Evolutionary conservation across 92 coral and sea anemone genomes (phyloP), one percentile per base, ranked within the genome.

Genomic region (Parazoanthus swiftii): DNA sequence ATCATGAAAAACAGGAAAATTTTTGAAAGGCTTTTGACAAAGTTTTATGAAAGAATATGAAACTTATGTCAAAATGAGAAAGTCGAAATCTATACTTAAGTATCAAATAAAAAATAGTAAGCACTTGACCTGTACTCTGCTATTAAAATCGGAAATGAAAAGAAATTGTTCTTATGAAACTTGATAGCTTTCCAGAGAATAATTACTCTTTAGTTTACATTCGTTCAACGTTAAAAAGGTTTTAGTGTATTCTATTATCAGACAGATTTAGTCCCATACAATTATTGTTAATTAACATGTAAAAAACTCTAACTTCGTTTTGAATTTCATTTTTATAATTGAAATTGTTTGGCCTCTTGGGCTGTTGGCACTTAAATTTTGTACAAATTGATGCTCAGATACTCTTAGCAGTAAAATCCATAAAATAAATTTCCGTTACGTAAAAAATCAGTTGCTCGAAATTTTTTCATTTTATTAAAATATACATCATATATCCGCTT

Each of bases 141-240:
- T 81, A 81, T 65, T 50, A 48, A 48, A 21, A 81, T 63, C 71
- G 50, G 74, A 81, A 81, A 65, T 37, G 2, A 37, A 66, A 36
- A 43, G 36, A 11, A 39, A 38, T 66, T 65, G n/a, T 66, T 15
- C 86, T n/a, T 23, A 20, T 38, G 58, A 66, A 82, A 54, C 21
- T 80, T 10, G 4, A 72, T 33, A 35, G 35, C 35, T 44, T 26
- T 23, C 42, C 16, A 81, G 66, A 33, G 36, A 56, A 54, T 81
- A 81, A 56, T 82, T 65, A 42, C 56, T 59, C 20, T 35, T 4
- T 8, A 82, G 76, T 82, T 82, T 82, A 42, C 75, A 21, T 82
- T 82, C 74, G 67, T 58, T 21, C 37, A 39, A 7, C 73, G 11
- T 76, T 43, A 16, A 72, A 72, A 72, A 29, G 80, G 80, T 8